Conservation (phyloP, 2,888 invertebrate genomes). For the Platypus cylindrus region DNA sequence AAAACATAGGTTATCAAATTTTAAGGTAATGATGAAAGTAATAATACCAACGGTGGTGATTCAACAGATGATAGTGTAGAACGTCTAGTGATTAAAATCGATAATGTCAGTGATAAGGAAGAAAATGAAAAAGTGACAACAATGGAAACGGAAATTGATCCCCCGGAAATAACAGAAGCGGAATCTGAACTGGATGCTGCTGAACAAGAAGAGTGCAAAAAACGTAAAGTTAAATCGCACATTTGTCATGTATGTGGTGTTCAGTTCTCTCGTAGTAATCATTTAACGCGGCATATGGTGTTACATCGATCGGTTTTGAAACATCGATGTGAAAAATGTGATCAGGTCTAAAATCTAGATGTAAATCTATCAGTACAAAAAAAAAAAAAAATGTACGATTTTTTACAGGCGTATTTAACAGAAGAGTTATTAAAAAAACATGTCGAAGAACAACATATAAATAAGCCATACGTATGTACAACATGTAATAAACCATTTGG, state of each 20-base stretch:
- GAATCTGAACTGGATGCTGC: slow-evolving; percentile 14
- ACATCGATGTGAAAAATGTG: slow-evolving; percentile 33
- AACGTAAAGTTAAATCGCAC: slow-evolving; percentile 23
- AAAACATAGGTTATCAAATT: background rate
- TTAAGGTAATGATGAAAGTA: slow-evolving; percentile 1
- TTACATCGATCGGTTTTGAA: slow-evolving; percentile 31
- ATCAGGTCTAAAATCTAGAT: slow-evolving; percentile 26
- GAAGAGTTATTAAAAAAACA: slow-evolving; percentile 31
- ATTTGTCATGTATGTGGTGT: slow-evolving; percentile 33
- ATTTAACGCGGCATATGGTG: slow-evolving; percentile 35
- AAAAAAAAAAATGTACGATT: too few relatives aligned
- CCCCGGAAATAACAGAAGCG: slow-evolving; percentile 2
- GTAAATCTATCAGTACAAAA: background rate
- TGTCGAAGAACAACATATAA: slow-evolving; percentile 33
- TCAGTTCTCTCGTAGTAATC: slow-evolving; percentile 31
- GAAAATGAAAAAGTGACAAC: background rate
- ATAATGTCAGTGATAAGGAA: too few relatives aligned
- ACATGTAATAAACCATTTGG: slow-evolving; percentile 34
- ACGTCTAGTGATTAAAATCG: slow-evolving; percentile 10
- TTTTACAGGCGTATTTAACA: slow-evolving; percentile 28
- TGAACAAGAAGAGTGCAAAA: too few relatives aligned
- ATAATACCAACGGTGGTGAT: slow-evolving; percentile 1
- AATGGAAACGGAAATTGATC: slow-evolving; percentile 7
- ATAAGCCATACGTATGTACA: slow-evolving; percentile 34
- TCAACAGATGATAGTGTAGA: slow-evolving; percentile 8